Conservation (phyloP, 2,888 invertebrate genomes). For the Marasmarcha lunaedactyla region DNA sequence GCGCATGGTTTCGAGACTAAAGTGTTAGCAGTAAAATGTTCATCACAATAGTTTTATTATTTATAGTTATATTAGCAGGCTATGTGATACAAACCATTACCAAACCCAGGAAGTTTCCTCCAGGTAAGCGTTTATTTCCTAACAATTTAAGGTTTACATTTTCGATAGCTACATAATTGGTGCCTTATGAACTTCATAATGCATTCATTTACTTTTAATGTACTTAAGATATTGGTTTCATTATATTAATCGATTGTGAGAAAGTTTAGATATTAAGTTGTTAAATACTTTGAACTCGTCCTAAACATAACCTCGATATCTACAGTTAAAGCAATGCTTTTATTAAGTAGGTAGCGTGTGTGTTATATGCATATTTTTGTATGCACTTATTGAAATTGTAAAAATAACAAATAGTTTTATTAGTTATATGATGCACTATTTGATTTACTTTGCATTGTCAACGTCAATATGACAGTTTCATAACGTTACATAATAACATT, state of each 20-base stretch:
- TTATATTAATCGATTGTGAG: no score
- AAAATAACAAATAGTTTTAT: no score
- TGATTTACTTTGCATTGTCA: no score
- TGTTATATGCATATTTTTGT: no score
- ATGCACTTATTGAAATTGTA: no score
- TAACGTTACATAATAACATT: not conserved
- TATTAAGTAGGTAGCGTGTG: conserved; percentile 3
- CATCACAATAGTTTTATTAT: conserved; percentile 13
- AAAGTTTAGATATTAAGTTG: no score
- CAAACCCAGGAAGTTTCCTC: conserved; percentile 9
- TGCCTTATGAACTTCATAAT: no score
- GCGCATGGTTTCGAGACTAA: conserved; percentile 1
- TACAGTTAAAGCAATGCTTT: conserved; percentile 9
- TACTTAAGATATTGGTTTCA: no score
- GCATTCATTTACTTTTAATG: no score
- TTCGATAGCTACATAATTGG: no score
- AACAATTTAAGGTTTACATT: no score
- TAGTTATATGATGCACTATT: no score
- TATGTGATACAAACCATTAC: conserved; percentile 6
- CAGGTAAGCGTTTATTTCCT: conserved; percentile 9
- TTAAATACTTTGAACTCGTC: not conserved
- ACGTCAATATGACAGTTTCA: not conserved
- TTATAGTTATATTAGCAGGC: conserved; percentile 13
- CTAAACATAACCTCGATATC: conserved; percentile 2
- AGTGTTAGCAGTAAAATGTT: conserved; percentile 15